Evolutionary conservation across 2,888 invertebrate genomes (phyloP).

Genomic region (Dasypolia templi): DNA sequence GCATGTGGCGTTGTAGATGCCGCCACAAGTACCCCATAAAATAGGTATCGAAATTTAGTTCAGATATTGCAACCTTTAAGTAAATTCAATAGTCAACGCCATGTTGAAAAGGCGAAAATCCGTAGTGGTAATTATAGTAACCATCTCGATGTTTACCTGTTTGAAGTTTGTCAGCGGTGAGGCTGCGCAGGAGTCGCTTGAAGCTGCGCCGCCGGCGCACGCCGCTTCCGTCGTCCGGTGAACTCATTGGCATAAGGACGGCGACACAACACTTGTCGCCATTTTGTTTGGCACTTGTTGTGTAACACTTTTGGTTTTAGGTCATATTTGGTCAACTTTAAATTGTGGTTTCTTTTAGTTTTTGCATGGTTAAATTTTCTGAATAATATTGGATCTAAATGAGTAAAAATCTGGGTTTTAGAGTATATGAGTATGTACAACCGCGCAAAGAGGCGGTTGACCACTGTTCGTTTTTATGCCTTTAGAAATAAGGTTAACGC

Average conservation of each 20-base stretch:
- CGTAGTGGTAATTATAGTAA: not conserved
- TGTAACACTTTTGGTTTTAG: slow-evolving; percentile 23
- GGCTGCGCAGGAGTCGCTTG: slow-evolving; percentile 87
- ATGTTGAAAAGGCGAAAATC: not conserved
- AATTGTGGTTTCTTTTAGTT: not conserved
- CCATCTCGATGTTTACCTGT: slow-evolving; percentile 73
- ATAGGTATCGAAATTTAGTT: not conserved
- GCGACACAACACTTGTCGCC: slow-evolving; percentile 15
- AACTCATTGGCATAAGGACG: slow-evolving; percentile 75
- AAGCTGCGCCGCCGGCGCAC: slow-evolving; percentile 88
- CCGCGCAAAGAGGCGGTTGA: not conserved
- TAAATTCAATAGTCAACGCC: not conserved
- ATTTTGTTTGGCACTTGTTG: slow-evolving; percentile 42
- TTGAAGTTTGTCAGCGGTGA: slow-evolving; percentile 87
- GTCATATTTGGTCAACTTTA: slow-evolving; percentile 36
- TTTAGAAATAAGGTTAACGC: not conserved
- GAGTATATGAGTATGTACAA: not conserved
- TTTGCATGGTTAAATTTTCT: not conserved
- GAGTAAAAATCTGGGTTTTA: not conserved
- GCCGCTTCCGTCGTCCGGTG: slow-evolving; percentile 79
- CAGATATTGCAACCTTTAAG: not conserved
- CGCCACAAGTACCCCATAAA: too few species aligned
- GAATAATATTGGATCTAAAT: slow-evolving; percentile 5
- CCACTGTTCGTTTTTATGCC: not conserved
- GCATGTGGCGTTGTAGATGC: too few species aligned